Base-by-base conservation (phyloP, 2,113 vertebrate species). In the Dipodomys ordii region DNA sequence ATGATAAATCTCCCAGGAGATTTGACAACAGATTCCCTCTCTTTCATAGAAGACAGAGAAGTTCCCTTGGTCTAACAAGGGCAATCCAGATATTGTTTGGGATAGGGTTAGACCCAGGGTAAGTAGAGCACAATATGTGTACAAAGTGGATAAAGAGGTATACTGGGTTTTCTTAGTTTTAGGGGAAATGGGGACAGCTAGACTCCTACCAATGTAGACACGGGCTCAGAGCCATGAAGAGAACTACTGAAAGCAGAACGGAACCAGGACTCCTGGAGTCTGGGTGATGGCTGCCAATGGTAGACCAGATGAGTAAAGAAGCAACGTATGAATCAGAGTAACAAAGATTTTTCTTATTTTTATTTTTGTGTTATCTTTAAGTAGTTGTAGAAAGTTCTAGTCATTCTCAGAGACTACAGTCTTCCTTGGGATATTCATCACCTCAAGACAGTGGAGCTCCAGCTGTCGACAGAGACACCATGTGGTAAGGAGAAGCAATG, bases 381-480 rank as follows among this genome's bases (percentile, higher is more conserved):
- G 53, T 57, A 57, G 53, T 18, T 57, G 53, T 57, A 57, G 53
- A 57, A 57, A 57, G 53, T 57, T 57, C 53, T 19, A 13, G 2
- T 46, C 27, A 27, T 22, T 83, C 49, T 60, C 46, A 74, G 68
- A 88, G 35, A 44, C 69, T 3, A 39, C 18, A 65, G 4, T 71
- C 53, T 35, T 74, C 68, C 57, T 88, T 57, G 19, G 92, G 35
- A 69, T 80, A n/a, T 84, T 11, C 88, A 23, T 78, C 7, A n/a
- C 15, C 27, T 82, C 4, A 15, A 16, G 53, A 60, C 7, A 8
- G 16, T 53, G 65, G 60, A 81, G 2, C 87, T 92, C 77, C 57
- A 79, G 77, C 46, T 96, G 93, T 91, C 84, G 85, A 83, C 92
- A 96, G 96, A 93, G 96, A 94, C 93, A 93, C 95, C 95, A 53